phyloP scores from a whole-genome alignment of 2,888 invertebrate species.

The Empis livida region DNA sequence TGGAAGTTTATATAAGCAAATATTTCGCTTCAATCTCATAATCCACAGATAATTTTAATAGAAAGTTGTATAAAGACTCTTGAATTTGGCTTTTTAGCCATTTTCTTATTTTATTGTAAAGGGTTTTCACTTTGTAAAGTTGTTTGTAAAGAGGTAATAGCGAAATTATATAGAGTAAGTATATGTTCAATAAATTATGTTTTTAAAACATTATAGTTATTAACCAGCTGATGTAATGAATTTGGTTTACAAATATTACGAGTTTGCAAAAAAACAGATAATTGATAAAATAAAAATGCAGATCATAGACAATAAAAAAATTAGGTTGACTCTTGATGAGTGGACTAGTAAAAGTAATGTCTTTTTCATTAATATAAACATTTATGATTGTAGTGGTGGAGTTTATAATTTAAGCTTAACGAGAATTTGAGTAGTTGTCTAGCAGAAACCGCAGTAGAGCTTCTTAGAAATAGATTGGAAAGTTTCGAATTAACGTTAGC shows the following conservation, averaged over 20 bases:
- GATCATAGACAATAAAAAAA: constrained; percentile 5
- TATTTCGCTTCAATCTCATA: not conserved
- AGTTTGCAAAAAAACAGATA: not conserved
- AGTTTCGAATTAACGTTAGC: not conserved
- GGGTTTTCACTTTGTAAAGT: no score
- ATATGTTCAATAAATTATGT: not conserved
- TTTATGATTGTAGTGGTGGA: constrained; percentile 3
- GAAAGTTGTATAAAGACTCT: not conserved
- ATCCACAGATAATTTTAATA: not conserved
- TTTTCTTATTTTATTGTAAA: no score
- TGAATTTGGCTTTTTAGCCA: no score
- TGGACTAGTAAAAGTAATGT: not conserved
- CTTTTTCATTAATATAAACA: not conserved
- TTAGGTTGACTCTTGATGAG: not conserved
- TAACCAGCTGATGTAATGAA: not conserved
- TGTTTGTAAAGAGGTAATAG: no score
- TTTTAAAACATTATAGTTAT: not conserved
- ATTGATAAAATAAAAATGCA: not conserved
- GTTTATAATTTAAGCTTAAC: not conserved
- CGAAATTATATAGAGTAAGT: no score
- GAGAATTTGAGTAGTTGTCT: not conserved
- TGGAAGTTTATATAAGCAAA: not conserved
- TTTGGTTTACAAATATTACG: not conserved
- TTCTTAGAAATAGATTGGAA: not conserved
- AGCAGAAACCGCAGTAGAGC: not conserved